Percentiles rank a stretch among this genome's conserved stretches.
These are phyloP conservation scores for Columba guinea DNA, from an alignment of 2,797 vertebrate genomes.

Conservation along the genomic window DNA sequence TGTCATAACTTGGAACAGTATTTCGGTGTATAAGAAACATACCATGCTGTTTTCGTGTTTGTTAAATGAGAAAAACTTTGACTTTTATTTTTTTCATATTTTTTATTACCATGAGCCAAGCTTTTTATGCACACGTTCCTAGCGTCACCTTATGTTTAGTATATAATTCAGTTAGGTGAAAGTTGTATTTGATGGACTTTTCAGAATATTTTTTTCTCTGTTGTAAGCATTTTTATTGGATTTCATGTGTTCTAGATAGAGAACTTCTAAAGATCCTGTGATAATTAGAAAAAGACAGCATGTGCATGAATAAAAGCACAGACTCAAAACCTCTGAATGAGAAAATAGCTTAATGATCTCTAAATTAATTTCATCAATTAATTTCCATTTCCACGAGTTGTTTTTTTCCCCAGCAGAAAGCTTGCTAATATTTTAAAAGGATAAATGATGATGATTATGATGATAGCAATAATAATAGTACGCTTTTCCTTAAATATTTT, in stretches of 20 bases:
- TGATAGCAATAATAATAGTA: not conserved
- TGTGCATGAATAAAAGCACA: not conserved
- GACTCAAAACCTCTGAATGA: not conserved
- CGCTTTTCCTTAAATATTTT: not conserved
- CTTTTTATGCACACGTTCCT: not conserved
- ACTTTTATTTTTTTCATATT: not conserved
- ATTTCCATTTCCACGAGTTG: constrained; percentile 3
- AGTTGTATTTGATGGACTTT: not conserved
- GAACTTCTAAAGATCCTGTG: not conserved
- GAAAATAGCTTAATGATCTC: constrained; percentile 12
- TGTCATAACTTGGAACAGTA: not conserved
- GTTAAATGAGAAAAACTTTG: not conserved
- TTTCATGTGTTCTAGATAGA: not conserved
- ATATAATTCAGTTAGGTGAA: not conserved
- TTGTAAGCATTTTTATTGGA: not conserved
- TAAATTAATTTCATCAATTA: constrained; percentile 9
- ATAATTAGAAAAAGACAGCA: not conserved
- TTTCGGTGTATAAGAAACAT: not conserved
- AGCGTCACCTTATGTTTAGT: not conserved
- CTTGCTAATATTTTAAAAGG: not conserved
- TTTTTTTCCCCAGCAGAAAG: not conserved
- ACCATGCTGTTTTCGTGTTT: not conserved
- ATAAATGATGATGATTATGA: not conserved
- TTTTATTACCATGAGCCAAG: not conserved
- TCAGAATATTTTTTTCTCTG: not conserved